These are phyloP conservation scores for Gila robusta DNA, from an alignment of 2,797 vertebrate species.

Conservation along the genomic window DNA sequence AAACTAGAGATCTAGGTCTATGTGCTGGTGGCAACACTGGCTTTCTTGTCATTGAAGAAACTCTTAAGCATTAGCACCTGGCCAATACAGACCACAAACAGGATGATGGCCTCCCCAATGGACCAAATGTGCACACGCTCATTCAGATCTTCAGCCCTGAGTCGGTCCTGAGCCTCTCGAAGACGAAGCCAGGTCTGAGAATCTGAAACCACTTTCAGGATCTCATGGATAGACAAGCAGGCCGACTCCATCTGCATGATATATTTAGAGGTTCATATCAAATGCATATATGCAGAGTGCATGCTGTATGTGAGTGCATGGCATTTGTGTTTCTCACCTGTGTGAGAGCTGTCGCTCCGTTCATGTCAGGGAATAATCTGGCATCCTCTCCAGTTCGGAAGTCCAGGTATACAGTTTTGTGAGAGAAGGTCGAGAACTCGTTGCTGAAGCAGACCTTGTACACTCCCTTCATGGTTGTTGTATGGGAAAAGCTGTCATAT, in stretches of 20 bases:
- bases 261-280: conserved; percentile 14
- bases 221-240: conserved; percentile 87
- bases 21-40: conserved; percentile 69
- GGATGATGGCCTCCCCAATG: conserved; percentile 82
- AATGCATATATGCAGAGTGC: not conserved
- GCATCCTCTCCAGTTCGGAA: conserved; percentile 85
- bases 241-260: conserved; percentile 86
- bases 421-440: conserved; percentile 91
- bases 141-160: conserved; percentile 83
- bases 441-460: conserved; percentile 94
- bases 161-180: conserved; percentile 87
- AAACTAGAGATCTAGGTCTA: conserved; percentile 63
- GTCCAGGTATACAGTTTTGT: conserved; percentile 89
- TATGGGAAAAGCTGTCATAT: conserved; percentile 88
- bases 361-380: conserved; percentile 81
- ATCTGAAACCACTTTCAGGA: conserved; percentile 84
- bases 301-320: not conserved
- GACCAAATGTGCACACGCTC: conserved; percentile 88
- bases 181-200: conserved; percentile 88
- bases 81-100: conserved; percentile 86
- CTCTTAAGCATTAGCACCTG: conserved; percentile 90
- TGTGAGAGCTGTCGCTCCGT: conserved; percentile 81
- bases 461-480: conserved; percentile 75
- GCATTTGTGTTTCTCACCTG: conserved; percentile 78
- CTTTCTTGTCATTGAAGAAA: conserved; percentile 87